Base-by-base conservation (phyloP, 2,113 vertebrate genomes). In the Thinocorus orbignyianus region DNA sequence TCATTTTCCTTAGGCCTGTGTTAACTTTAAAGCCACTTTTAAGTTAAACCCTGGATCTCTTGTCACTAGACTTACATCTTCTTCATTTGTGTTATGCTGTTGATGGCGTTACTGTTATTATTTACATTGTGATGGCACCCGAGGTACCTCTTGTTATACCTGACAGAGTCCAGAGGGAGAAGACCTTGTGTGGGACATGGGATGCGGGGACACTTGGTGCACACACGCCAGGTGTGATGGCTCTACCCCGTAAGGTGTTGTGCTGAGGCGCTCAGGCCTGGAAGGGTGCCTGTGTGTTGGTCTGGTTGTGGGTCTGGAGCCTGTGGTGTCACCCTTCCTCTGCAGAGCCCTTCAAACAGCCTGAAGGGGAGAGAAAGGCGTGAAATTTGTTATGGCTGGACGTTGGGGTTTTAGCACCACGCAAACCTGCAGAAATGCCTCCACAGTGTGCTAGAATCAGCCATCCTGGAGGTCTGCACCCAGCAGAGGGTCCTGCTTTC, bases 111-210 rank as follows among this genome's bases (percentile, higher is more conserved):
- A 5, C 10, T 42, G 7, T 28, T 57, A 55, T 11, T 58, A 13
- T 35, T 54, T 55, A 17, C 44, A 6, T 14, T 22, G 33, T 44
- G 37, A 8, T 3, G 41, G 18, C 14, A 41, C 6, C 11, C 41
- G 30, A 51, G 37, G 25, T 58, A 44, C 20, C 30, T 62, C 35
- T 22, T 31, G 14, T 35, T 37, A 31, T n/a, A 20, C 17, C 35
- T 39, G 58, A 23, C 15, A 24, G 37, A 7, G 19, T 54, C 17
- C 14, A 13, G 1, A 41, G 58, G 30, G 8, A 33, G 33, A 26
- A 49, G 66, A 13, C 25, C 31, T 37, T 6, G 52, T 20, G 23
- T 0, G 1, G 42, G 70, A 37, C 19, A 4, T 0, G 13, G 39
- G 35, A 23, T 11, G 39, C 26, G 7, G 73, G 35, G 4, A 5